Evolutionary conservation across 1,140 invertebrate species (phyloP).

Genomic region (Procambarus clarkii): DNA sequence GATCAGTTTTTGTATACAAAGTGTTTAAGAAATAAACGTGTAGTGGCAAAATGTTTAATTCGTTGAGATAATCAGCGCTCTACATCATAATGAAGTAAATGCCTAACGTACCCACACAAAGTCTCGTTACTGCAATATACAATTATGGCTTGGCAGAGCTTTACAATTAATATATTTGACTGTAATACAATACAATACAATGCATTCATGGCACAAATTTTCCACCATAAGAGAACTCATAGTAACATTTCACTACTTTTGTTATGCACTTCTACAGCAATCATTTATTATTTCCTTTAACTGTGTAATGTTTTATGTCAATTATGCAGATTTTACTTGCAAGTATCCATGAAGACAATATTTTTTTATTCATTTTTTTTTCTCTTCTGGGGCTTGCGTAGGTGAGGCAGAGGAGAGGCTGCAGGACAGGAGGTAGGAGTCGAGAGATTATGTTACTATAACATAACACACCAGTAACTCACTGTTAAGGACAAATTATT

Average conservation of each 20-base stretch:
- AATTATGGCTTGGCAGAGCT: slow-evolving; percentile 18
- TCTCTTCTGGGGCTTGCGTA: background rate
- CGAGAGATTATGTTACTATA: slow-evolving; percentile 7
- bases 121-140: slow-evolving; percentile 29
- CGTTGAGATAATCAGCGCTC: slow-evolving; percentile 15
- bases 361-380: background rate
- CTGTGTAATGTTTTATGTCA: background rate
- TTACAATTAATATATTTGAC: slow-evolving; percentile 11
- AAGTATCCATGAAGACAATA: background rate
- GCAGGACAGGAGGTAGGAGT: background rate
- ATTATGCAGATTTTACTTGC: background rate
- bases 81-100: slow-evolving; percentile 12
- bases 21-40: background rate
- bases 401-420: slow-evolving; percentile 3
- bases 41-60: background rate
- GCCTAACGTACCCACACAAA: slow-evolving; percentile 8
- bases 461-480: background rate
- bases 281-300: background rate
- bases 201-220: slow-evolving; percentile 35
- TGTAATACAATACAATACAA: slow-evolving; percentile 21
- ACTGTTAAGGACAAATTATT: background rate
- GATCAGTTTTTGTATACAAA: background rate
- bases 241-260: background rate
- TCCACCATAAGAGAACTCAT: slow-evolving; percentile 10
- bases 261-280: slow-evolving; percentile 19